phyloP scores from a whole-genome alignment of 1,140 invertebrate species.

The Paralvinella palmiformis region DNA sequence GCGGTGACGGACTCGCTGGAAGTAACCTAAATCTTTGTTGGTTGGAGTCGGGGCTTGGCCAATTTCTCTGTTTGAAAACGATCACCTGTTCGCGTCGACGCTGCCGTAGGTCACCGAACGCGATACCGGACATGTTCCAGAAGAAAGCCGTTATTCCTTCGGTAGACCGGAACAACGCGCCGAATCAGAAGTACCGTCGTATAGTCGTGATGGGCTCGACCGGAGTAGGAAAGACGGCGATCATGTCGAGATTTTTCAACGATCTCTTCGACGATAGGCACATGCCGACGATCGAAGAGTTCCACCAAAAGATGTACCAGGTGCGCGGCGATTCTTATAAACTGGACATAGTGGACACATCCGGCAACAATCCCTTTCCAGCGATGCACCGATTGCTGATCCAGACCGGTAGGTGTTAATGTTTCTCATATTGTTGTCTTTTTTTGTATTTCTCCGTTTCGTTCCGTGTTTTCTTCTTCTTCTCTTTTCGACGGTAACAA shows the following conservation, averaged over 20 bases:
- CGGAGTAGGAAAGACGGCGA: slow-evolving; percentile 55
- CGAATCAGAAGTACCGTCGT: slow-evolving; percentile 17
- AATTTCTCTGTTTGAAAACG: no score
- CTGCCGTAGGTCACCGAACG: no score
- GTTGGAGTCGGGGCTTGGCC: no score
- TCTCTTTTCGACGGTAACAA: no score
- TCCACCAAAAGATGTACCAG: slow-evolving; percentile 77
- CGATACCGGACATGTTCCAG: no score
- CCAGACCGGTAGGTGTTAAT: not conserved
- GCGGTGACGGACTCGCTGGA: no score
- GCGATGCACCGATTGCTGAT: slow-evolving; percentile 4
- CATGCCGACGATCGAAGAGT: slow-evolving; percentile 82
- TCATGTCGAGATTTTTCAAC: slow-evolving; percentile 66
- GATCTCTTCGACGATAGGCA: slow-evolving; percentile 72
- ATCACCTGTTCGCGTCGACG: no score
- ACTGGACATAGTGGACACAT: slow-evolving; percentile 79
- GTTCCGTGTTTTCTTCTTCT: no score
- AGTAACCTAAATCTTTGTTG: no score
- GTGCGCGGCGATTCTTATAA: slow-evolving; percentile 78
- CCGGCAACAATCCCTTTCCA: slow-evolving; percentile 70
- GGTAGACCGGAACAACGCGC: no score
- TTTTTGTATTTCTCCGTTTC: no score
- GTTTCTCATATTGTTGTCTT: not conserved
- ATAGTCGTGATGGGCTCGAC: slow-evolving; percentile 54
- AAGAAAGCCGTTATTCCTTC: no score